phyloP scores from a whole-genome alignment of 2,797 vertebrate species.

The Clamator glandarius region DNA sequence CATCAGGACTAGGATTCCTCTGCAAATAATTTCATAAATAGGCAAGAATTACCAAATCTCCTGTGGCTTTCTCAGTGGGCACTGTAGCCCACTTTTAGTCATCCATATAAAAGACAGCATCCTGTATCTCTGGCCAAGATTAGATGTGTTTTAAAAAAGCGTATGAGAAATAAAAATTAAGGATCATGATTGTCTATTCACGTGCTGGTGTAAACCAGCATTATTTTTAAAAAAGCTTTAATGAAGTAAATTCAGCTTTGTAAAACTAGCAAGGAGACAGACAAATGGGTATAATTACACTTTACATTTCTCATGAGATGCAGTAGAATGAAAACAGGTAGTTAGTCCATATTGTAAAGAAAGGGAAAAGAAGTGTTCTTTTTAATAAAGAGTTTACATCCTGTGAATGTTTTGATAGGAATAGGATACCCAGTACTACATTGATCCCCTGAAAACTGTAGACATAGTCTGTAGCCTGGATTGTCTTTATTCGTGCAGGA shows the following conservation, averaged over 20 bases:
- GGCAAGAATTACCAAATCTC: neutral
- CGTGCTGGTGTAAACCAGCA: neutral
- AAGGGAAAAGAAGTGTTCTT: neutral
- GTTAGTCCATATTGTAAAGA: neutral
- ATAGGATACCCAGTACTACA: neutral
- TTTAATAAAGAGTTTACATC: neutral
- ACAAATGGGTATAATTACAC: neutral
- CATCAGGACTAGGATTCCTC: neutral
- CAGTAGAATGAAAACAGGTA: neutral
- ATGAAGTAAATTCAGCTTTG: neutral
- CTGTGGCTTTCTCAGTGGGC: neutral
- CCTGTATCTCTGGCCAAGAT: neutral
- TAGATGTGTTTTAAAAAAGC: neutral
- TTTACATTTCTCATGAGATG: constrained; percentile 4
- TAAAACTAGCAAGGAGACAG: neutral
- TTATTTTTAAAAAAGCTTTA: neutral
- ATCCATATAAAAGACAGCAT: neutral
- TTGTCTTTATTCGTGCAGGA: neutral
- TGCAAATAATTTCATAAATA: constrained; percentile 12
- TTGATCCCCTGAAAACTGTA: neutral
- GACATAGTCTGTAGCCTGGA: neutral
- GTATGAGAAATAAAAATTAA: neutral
- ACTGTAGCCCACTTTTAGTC: neutral
- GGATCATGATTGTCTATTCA: neutral
- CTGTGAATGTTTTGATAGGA: neutral